Conservation (phyloP, 2,888 invertebrate genomes). For the Diploptera punctata region DNA sequence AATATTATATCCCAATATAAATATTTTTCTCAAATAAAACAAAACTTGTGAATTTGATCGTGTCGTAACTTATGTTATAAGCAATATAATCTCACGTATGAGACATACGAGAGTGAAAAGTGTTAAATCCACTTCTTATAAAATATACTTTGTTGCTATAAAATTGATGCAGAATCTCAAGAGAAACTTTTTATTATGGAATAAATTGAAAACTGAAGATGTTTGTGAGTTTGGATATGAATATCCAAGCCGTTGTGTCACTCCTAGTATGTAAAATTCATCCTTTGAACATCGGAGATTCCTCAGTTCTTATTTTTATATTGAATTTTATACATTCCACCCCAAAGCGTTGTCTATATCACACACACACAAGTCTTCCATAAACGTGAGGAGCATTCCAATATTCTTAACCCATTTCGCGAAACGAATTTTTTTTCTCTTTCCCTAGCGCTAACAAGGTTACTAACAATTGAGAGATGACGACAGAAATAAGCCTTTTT, state of each 20-base stretch:
- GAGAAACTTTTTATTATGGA: no score
- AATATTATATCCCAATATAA: no score
- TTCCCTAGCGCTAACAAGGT: neutral
- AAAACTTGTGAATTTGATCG: no score
- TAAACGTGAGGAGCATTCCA: neutral
- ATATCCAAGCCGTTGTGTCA: neutral
- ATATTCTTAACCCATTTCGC: neutral
- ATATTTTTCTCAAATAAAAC: no score
- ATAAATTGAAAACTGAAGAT: neutral
- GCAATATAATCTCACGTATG: no score
- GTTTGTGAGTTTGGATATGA: neutral
- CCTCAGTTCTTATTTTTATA: neutral
- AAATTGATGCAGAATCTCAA: neutral
- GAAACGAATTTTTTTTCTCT: neutral
- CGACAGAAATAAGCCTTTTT: no score
- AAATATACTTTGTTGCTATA: neutral
- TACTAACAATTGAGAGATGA: no score
- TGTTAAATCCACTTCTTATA: neutral
- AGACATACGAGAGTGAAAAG: neutral
- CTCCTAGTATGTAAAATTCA: neutral
- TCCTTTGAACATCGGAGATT: neutral
- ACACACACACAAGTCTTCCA: neutral
- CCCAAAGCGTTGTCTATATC: constrained; percentile 1
- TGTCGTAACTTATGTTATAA: no score
- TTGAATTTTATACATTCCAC: neutral